Evolutionary conservation across 2,113 vertebrate genomes (phyloP).

Genomic region (Egretta garzetta): DNA sequence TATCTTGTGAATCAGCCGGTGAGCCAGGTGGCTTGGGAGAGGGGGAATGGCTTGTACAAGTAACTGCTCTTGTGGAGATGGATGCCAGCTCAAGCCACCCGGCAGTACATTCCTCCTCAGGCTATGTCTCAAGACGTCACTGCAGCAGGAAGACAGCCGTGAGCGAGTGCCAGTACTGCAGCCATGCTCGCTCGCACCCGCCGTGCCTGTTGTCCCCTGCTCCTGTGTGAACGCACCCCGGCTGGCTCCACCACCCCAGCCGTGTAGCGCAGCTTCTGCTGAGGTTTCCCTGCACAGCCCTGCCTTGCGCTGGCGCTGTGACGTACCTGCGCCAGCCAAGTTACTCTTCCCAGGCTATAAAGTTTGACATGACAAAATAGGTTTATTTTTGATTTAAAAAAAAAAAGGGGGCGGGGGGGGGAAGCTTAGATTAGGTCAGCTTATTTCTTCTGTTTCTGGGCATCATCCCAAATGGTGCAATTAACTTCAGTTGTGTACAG

Average conservation of each 20-base stretch:
- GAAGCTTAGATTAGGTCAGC: not conserved
- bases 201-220: not conserved
- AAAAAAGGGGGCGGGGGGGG: no score
- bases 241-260: not conserved
- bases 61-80: not conserved
- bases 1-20: not conserved
- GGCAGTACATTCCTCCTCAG: not conserved
- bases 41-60: not conserved
- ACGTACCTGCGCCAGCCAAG: not conserved
- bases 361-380: not conserved
- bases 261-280: not conserved
- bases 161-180: fast-evolving
- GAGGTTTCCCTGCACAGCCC: not conserved
- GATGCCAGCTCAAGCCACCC: not conserved
- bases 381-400: not conserved
- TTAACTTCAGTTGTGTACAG: slow-evolving; percentile 2
- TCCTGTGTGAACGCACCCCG: fast-evolving
- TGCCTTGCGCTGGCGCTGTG: fast-evolving
- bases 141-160: not conserved
- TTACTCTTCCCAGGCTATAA: not conserved
- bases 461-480: not conserved
- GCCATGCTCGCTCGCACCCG: not conserved
- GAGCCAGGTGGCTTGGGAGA: not conserved
- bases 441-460: not conserved
- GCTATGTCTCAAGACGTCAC: not conserved